Evolutionary conservation across 2,797 vertebrate genomes (phyloP).

Genomic region (Semaprochilodus insignis): DNA sequence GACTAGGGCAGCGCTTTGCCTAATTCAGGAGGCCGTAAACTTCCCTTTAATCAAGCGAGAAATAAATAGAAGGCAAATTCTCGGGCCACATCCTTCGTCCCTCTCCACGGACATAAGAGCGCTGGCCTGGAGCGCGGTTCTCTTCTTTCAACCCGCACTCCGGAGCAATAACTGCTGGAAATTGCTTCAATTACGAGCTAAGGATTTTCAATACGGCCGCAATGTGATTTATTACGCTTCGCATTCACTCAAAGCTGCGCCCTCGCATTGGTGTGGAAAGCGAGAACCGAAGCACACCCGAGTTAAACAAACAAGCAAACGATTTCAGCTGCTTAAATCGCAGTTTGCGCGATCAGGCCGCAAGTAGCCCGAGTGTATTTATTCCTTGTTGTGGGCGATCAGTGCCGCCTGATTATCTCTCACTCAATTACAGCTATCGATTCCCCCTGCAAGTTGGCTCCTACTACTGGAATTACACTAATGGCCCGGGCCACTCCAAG

Average conservation of each 20-base stretch:
- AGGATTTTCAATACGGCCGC: slow-evolving; percentile 15
- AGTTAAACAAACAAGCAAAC: slow-evolving; percentile 34
- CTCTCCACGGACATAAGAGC: background rate
- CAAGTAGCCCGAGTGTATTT: slow-evolving; percentile 54
- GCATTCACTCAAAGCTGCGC: background rate
- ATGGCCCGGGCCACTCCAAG: slow-evolving; percentile 63
- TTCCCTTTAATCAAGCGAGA: slow-evolving; percentile 1
- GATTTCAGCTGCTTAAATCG: slow-evolving; percentile 43
- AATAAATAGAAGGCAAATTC: slow-evolving; percentile 23
- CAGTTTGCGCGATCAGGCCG: slow-evolving; percentile 22
- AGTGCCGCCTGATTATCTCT: slow-evolving; percentile 71
- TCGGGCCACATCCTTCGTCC: background rate
- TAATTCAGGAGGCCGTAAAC: slow-evolving; percentile 1
- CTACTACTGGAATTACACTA: slow-evolving; percentile 72
- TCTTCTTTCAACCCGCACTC: slow-evolving; percentile 2
- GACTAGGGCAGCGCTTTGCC: background rate
- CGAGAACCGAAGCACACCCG: background rate
- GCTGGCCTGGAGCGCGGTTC: background rate
- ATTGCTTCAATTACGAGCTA: slow-evolving; percentile 34
- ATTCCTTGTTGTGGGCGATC: slow-evolving; percentile 69
- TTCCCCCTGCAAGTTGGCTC: slow-evolving; percentile 61
- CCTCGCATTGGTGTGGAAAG: background rate
- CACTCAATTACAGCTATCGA: slow-evolving; percentile 76
- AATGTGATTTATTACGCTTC: background rate
- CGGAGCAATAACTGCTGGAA: slow-evolving; percentile 38